Base-by-base conservation (phyloP, 2,888 invertebrate genomes). In the Timema cristinae region DNA sequence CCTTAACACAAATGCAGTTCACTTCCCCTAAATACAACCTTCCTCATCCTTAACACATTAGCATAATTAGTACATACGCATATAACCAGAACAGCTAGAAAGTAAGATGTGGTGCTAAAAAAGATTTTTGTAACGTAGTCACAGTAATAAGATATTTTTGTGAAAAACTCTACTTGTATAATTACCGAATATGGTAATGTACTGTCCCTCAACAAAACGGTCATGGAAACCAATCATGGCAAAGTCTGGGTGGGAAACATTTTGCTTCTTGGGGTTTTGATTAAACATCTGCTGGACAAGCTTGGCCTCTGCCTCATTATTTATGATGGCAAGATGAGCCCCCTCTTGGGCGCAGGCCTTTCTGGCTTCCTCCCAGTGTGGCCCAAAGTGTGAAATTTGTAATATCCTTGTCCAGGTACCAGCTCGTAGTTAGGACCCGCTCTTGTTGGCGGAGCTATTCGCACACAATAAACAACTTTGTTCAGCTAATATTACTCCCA, bases 201-300 rank as follows among this genome's bases (percentile, higher is more conserved):
- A 66, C 50, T 66, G 48, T 66, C 66, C 66, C n/a, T 66, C 66
- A 10, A n/a, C 50, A 32, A 50, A 49, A 7, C 11, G 49, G 49
- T 66, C 66, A 66, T 66, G 66, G 13, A n/a, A 66, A 6, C 66
- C 66, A 32, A 66, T 13, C n/a, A 47, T 50, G 13, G 49, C 66
- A 5, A 8, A 10, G 9, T 47, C 10, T 7, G 48, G 8, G 66
- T 47, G 9, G 7, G 49, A 8, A 32, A 7, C 6, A 8, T 11
- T 48, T 32, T 47, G 7, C 11, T n/a, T 32, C 10, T 47, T 7
- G 10, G 49, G 66, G 50, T 47, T 7, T 32, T 10, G 11, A 0
- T 7, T 50, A 7, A 6, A 66, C 49, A 66, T 13, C 13, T 10
- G 5, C n/a, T 66, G 48, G 9, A 66, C n/a, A 15, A 48, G 5